phyloP scores from a whole-genome alignment of 1,140 invertebrate genomes.

The Drosophila nebulosa region DNA sequence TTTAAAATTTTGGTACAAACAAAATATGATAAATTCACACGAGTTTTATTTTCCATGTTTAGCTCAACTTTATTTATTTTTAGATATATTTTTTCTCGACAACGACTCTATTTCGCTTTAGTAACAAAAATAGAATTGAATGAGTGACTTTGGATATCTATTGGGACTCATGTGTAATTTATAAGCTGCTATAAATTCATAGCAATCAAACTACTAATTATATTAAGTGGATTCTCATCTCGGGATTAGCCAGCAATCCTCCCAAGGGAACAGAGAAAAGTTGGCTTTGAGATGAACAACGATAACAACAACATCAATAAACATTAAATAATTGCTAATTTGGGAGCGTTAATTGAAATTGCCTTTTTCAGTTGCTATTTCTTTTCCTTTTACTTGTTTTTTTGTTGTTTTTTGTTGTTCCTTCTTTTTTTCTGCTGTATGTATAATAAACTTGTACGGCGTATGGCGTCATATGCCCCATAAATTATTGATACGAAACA shows the following conservation, averaged over 20 bases:
- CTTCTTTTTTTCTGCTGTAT: neutral
- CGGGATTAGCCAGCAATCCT: neutral
- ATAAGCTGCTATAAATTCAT: conserved; percentile 38
- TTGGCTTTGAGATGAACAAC: neutral
- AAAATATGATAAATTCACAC: no score
- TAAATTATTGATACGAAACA: conserved; percentile 68
- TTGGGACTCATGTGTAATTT: conserved; percentile 9
- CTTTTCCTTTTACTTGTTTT: neutral
- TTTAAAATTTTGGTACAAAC: no score
- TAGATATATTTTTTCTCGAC: neutral
- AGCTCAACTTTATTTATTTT: neutral
- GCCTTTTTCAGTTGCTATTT: conserved; percentile 4
- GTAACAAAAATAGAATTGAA: neutral
- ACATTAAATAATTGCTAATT: conserved; percentile 20
- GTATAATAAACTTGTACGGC: conserved; percentile 49
- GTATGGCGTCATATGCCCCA: conserved; percentile 60
- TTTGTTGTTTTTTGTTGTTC: neutral
- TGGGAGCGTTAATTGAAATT: conserved; percentile 52
- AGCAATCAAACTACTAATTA: conserved; percentile 28
- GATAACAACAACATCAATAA: conserved; percentile 7
- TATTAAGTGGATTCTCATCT: conserved; percentile 8
- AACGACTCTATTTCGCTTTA: neutral
- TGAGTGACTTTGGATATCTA: neutral
- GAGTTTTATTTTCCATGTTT: no score
- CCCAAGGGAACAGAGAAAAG: conserved; percentile 10